Base-by-base conservation (phyloP, 2,888 invertebrate species). In the Amphipoea lucens region DNA sequence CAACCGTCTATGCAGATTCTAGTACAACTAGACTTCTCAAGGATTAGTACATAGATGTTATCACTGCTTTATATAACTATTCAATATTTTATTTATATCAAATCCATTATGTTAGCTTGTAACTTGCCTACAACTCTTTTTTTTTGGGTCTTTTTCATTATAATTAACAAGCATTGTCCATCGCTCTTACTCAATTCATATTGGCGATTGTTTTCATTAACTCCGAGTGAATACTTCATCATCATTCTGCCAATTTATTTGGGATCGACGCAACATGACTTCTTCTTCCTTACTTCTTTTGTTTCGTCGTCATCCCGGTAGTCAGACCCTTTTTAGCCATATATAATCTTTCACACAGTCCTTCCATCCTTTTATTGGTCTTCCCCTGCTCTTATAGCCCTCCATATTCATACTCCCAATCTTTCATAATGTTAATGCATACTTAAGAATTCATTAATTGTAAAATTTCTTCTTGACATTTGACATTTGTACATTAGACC, bases 11-110 rank as follows among this genome's bases (percentile, higher is more conserved):
- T 83, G 57, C 23, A 66, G 77, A 77, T 60, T 69, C 57, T 76
- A 66, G 87, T 81, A 81, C 78, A 87, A 90, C 82, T 82, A 74
- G 87, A 88, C 90, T 85, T 86, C 77, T 89, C 90, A 91, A 90
- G 90, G 90, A 81, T 88, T 82, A 74, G 62, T 29, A 1, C 60
- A 36, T 23, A 40, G 78, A 84, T 82, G 4, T 79, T 74, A 81
- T 74, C 76, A 45, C 14, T 17, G 60, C 48, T 76, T 76, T 85
- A n/a, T 76, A 71, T 60, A 54, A 57, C 70, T 36, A 84, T 83
- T 72, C 17, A 74, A 36, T 62, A 73, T 79, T 62, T 63, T 67
- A 74, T 74, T 78, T 74, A 70, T 70, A 57, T 48, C 6, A 29
- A 36, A 45, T 29, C 29, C 72, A 72, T 62, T 65, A 48, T 78